Conservation (phyloP, 2,113 vertebrate genomes). For the Ptilorrhoa leucosticta region DNA sequence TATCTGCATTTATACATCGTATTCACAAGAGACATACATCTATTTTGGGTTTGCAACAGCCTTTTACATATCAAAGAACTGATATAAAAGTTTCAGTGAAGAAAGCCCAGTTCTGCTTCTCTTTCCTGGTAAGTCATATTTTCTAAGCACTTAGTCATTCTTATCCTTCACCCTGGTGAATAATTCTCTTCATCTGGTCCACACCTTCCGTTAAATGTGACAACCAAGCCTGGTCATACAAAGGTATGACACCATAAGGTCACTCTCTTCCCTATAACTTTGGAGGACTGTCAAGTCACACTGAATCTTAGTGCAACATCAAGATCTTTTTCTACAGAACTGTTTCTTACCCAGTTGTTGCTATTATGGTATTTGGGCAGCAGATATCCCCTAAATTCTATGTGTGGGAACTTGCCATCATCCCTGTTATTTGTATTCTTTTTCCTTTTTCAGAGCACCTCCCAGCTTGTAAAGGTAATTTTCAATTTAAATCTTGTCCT, state of each 20-base stretch:
- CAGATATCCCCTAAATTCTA: not conserved
- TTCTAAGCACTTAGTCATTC: not conserved
- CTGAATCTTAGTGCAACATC: not conserved
- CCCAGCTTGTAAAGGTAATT: not conserved
- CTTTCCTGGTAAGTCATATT: not conserved
- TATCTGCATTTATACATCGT: not conserved
- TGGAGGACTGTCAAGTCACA: not conserved
- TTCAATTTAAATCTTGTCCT: not conserved
- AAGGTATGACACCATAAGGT: not conserved
- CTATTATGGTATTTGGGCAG: not conserved
- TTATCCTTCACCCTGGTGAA: not conserved
- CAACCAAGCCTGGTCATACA: not conserved
- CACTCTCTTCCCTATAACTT: not conserved
- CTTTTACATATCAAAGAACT: not conserved
- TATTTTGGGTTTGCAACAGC: not conserved
- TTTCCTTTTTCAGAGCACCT: not conserved
- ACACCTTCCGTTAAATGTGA: not conserved
- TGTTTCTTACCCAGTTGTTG: not conserved
- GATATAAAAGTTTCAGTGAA: not conserved
- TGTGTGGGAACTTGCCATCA: not conserved
- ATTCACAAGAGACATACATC: not conserved
- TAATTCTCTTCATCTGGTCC: not conserved
- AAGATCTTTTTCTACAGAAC: not conserved
- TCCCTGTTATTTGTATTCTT: not conserved
- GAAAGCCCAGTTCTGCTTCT: not conserved